Evolutionary conservation across 1,140 invertebrate genomes (phyloP).

Genomic region (Drosophila burlai): DNA sequence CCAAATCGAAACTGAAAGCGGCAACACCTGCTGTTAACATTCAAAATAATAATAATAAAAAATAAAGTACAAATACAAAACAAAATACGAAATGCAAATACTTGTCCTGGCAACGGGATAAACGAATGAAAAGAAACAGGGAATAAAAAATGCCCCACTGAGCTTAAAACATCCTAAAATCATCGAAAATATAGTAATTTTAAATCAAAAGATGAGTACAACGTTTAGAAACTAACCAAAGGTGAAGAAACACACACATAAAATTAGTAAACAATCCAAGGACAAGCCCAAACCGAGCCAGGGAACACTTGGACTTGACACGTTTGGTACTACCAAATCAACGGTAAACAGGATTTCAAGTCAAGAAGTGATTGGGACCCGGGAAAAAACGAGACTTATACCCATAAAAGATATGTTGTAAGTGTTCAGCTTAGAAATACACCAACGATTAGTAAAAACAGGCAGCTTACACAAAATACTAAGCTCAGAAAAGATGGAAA

Average conservation of each 20-base stretch:
- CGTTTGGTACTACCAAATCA: no score
- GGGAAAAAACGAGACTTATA: no score
- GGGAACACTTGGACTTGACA: background rate
- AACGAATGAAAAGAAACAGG: background rate
- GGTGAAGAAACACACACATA: background rate
- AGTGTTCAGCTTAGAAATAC: background rate
- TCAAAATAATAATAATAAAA: constrained; percentile 1
- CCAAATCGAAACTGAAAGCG: background rate
- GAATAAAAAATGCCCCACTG: no score
- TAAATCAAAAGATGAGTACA: background rate
- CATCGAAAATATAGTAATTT: background rate
- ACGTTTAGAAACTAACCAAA: background rate
- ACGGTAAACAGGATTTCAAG: no score
- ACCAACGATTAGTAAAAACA: background rate
- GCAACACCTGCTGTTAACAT: background rate
- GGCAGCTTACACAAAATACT: background rate
- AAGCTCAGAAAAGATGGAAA: background rate
- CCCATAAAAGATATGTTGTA: no score
- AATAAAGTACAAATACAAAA: background rate
- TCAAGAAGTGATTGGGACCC: background rate
- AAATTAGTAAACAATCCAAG: background rate
- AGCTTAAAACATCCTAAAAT: background rate
- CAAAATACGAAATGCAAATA: no score
- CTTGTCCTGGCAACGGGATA: background rate
- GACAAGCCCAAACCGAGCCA: background rate